phyloP scores from a whole-genome alignment of 2,113 vertebrate genomes.

The Channa maculata region DNA sequence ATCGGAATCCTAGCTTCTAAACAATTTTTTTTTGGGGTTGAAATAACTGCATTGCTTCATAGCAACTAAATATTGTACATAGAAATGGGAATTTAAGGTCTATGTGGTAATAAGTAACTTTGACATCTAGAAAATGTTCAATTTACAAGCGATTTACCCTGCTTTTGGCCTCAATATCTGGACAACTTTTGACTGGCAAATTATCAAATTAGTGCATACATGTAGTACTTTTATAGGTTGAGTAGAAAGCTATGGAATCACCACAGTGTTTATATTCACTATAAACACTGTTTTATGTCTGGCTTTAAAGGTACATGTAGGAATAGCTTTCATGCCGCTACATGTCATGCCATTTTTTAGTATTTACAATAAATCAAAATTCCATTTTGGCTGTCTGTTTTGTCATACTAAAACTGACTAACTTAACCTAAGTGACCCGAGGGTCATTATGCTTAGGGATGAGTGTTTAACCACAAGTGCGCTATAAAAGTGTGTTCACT shows the following conservation, averaged over 20 bases:
- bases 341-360: not conserved
- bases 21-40: too few species aligned
- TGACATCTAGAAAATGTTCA: too few species aligned
- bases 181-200: not conserved
- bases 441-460: slow-evolving; percentile 5
- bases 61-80: too few species aligned
- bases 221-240: not conserved
- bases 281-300: not conserved
- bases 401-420: slow-evolving; percentile 23
- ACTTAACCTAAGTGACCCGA: slow-evolving; percentile 18
- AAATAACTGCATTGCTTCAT: too few species aligned
- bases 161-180: not conserved
- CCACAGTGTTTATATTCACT: not conserved
- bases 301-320: not conserved
- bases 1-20: too few species aligned
- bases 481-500: too few species aligned
- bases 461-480: not conserved
- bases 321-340: not conserved
- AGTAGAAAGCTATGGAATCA: too few species aligned
- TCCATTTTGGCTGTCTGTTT: not conserved
- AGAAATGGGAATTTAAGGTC: too few species aligned
- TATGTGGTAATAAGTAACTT: too few species aligned
- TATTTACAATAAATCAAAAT: slow-evolving; percentile 6
- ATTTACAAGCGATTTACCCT: too few species aligned
- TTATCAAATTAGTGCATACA: not conserved